phyloP scores from a whole-genome alignment of 2,888 invertebrate species.

The Machimus rusticus region DNA sequence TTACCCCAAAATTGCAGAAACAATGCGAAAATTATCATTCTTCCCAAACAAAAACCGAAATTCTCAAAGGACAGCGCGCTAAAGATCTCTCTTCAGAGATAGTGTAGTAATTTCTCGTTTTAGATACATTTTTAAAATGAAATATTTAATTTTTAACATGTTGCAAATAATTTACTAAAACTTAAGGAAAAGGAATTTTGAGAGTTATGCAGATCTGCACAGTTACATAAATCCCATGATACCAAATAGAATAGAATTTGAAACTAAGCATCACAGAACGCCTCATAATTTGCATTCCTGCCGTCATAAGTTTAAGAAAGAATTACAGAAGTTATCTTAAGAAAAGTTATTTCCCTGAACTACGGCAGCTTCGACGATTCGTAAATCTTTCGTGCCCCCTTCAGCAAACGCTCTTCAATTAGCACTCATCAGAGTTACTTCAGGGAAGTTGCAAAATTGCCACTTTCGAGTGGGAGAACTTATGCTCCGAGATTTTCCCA shows the following conservation, averaged over 20 bases:
- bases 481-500: background rate
- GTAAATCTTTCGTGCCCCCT: background rate
- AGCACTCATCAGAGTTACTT: background rate
- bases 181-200: too few species aligned
- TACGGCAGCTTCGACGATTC: background rate
- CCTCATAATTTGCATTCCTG: background rate
- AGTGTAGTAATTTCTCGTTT: too few species aligned
- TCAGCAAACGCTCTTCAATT: background rate
- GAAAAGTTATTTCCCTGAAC: background rate
- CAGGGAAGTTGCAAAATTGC: background rate
- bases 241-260: background rate
- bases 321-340: background rate
- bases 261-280: background rate
- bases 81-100: too few species aligned
- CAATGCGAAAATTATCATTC: too few species aligned
- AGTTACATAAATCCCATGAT: background rate
- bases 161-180: background rate
- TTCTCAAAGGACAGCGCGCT: too few species aligned
- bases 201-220: too few species aligned
- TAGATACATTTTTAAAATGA: too few species aligned
- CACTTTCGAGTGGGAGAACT: background rate
- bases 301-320: background rate
- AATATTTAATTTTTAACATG: background rate
- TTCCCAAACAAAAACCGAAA: too few species aligned
- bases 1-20: too few species aligned